Base-by-base conservation (phyloP, 2,888 invertebrate species). In the Euplexia lucipara region DNA sequence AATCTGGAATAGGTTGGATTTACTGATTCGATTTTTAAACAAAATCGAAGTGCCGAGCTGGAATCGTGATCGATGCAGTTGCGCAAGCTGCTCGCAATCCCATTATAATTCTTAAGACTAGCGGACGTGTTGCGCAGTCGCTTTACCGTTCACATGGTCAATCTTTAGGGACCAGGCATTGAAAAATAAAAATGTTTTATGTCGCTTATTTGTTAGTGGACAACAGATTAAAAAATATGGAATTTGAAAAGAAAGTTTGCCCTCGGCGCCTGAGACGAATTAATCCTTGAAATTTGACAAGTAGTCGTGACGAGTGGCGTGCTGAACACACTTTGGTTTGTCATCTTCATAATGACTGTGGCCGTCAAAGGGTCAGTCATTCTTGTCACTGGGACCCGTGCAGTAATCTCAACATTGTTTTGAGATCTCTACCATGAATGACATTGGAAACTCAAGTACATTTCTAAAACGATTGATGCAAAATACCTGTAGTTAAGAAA, bases 91-190 rank as follows among this genome's bases (percentile, higher is more conserved):
- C 34, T 70, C 51, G 54, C 67, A 74, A 80, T 80, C 32, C 52
- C 81, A 77, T 77, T 80, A n/a, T 78, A 78, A 79, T 72, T 63
- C 45, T 68, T 63, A 51, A 54, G 52, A 64, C 51, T 51, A 62
- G 47, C 60, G 49, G 72, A 60, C 54, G 56, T 48, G 41, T 71
- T 68, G 58, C 72, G 72, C 47, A 75, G 37, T 56, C 30, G 39
- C 22, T 45, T 54, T 34, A 35, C 37, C 54, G 63, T 73, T 75
- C 58, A 70, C 76, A 70, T 73, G 64, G 35, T 42, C 54, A 41
- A 18, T 42, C 51, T 51, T 57, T 60, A 57, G 35, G 49, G 44
- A 20, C 22, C 14, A 14, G 41, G 37, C 12, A 48, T 53, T 49
- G 48, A 39, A 12, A 10, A 73, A 73, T 34, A 54, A 65, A 64